Base-by-base conservation (phyloP, 1,140 invertebrate genomes). In the Drosophila repletoides region DNA sequence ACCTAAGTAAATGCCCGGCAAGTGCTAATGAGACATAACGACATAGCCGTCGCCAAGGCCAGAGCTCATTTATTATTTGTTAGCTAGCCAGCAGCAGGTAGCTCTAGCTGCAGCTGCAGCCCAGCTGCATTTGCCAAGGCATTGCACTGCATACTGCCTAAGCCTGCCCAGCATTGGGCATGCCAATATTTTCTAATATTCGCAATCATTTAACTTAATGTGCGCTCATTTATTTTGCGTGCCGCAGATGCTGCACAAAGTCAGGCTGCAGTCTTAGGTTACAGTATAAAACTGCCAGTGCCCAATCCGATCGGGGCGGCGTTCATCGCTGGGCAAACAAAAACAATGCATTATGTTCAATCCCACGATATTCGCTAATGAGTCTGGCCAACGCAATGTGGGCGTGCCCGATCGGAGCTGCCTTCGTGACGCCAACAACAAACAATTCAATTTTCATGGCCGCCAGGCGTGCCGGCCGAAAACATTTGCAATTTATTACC, bases 131-230 rank as follows among this genome's bases (percentile, higher is more conserved):
- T 34, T 19, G 28, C 6, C 10, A 14, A 19, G 41, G 41, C 2
- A 12, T 5, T 40, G 26, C 2, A 9, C 22, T 21, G 7, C n/a
- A 12, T 7, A 33, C 40, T 56, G 66, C 48, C 28, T 48, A 53
- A 49, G 34, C 31, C 53, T 29, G 43, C 36, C 49, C 69, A 69
- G 56, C 75, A 65, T 72, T 74, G 65, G 74, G 69, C 70, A 52
- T 63, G 70, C 74, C 80, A 74, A 83, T 83, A 86, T 86, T 83
- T 84, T 83, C 79, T 79, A 83, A 83, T 83, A 83, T 83, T 83
- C 80, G 80, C 79, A 86, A 83, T 83, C 79, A 86, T 83, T 83
- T 83, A 83, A 79, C 71, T 83, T 83, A 83, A 83, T 83, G 80
- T 73, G 70, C 75, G 74, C 72, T 72, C 80, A 86, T 83, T 83